A percentile compares a stretch with the other conserved stretches of the same genome.
Evolutionary conservation across 2,888 invertebrate species (phyloP).

Genomic region (Steinernema hermaphroditum): DNA sequence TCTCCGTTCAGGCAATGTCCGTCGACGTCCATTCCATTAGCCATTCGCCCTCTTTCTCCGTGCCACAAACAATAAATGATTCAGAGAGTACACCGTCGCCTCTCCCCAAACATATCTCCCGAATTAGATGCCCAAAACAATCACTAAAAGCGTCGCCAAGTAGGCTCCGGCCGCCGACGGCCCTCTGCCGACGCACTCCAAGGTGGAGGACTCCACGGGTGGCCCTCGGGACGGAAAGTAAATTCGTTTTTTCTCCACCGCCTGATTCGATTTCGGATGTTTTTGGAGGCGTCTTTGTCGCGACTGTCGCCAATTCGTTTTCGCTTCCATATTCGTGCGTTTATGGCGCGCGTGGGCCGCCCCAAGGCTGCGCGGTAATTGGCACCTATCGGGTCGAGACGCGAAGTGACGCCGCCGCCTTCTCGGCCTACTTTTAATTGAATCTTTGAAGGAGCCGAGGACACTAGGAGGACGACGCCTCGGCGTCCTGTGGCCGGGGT

Average conservation of each 20-base stretch:
- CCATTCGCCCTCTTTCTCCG: no score
- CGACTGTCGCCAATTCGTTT: constrained; percentile 10
- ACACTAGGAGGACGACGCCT: neutral
- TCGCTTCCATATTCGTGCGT: neutral
- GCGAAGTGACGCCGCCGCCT: neutral
- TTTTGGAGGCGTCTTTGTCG: constrained; percentile 20
- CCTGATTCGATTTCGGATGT: constrained; percentile 30
- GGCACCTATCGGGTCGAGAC: neutral
- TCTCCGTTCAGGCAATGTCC: no score
- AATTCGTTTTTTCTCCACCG: constrained; percentile 14
- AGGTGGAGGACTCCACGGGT: neutral
- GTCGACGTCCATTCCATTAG: no score
- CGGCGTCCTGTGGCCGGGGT: neutral
- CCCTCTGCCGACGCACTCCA: neutral
- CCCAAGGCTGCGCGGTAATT: neutral
- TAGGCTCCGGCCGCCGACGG: neutral
- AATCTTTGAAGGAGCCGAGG: neutral
- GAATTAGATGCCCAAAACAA: no score
- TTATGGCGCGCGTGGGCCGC: neutral
- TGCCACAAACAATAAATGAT: no score
- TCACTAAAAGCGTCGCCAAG: no score
- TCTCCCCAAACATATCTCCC: no score
- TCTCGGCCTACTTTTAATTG: constrained; percentile 29
- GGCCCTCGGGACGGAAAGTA: neutral
- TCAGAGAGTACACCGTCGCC: no score